A percentile compares a stretch with the other conserved stretches of the same genome.
phyloP scores from a whole-genome alignment of 1,140 invertebrate genomes.

The Maconellicoccus hirsutus region DNA sequence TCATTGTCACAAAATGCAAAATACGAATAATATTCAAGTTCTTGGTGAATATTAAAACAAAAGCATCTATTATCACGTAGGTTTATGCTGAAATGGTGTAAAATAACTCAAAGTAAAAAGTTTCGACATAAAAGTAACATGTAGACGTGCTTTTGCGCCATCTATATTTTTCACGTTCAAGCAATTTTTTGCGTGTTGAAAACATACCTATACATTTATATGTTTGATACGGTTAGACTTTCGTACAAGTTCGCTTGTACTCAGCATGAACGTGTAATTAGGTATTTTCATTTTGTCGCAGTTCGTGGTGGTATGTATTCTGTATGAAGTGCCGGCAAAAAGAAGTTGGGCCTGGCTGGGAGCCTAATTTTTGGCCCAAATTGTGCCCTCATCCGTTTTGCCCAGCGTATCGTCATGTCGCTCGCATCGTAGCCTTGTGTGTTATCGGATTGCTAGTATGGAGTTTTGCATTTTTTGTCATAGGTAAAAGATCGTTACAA shows the following conservation, averaged over 20 bases:
- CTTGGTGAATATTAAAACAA: no score
- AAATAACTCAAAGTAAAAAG: no score
- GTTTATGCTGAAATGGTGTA: no score
- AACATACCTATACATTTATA: not conserved
- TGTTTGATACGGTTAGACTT: not conserved
- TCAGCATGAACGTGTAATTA: not conserved
- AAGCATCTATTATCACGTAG: no score
- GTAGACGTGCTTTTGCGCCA: not conserved
- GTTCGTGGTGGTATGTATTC: constrained; percentile 60
- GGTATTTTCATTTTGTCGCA: constrained; percentile 31
- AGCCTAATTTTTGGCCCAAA: constrained; percentile 58
- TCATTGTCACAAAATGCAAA: no score
- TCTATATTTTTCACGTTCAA: not conserved
- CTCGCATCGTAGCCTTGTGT: constrained; percentile 52
- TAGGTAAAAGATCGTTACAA: constrained; percentile 36
- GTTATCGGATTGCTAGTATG: constrained; percentile 61
- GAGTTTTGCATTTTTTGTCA: constrained; percentile 57
- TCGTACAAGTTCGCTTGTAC: not conserved
- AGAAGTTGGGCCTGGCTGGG: constrained; percentile 58
- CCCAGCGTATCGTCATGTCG: constrained; percentile 63
- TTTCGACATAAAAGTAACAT: not conserved
- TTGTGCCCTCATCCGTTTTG: constrained; percentile 68
- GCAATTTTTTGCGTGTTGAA: not conserved
- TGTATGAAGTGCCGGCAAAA: constrained; percentile 55
- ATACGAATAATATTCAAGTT: no score